These are phyloP conservation scores for Amblyraja radiata DNA, from an alignment of 2,797 vertebrate species.

Conservation along the genomic window DNA sequence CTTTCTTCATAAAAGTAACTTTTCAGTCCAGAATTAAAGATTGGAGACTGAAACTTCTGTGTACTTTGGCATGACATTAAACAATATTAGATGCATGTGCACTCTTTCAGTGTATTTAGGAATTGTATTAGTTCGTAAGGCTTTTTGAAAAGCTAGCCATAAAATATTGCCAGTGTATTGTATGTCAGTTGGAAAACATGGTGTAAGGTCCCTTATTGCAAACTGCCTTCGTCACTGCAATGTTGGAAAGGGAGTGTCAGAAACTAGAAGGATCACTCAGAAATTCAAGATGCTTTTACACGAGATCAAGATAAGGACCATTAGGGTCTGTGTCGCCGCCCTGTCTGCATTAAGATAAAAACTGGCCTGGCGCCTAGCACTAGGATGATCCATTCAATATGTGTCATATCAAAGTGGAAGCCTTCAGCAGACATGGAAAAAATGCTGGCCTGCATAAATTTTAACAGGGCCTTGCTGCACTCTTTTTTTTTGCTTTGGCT, in stretches of 20 bases:
- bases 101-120: background rate
- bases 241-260: conserved; percentile 55
- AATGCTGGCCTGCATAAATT: conserved; percentile 60
- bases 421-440: conserved; percentile 53
- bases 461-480: conserved; percentile 40
- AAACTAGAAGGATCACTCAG: conserved; percentile 72
- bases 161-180: background rate
- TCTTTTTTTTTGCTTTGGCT: conserved; percentile 35
- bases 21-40: background rate
- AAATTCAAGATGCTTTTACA: conserved; percentile 86
- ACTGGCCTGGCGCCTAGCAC: conserved; percentile 66
- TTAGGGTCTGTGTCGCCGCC: conserved; percentile 74
- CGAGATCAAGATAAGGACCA: conserved; percentile 83
- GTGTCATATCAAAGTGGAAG: conserved; percentile 75
- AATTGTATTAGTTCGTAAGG: background rate
- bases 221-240: conserved; percentile 8
- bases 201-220: conserved; percentile 27
- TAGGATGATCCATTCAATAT: conserved; percentile 59
- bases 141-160: background rate
- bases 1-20: background rate
- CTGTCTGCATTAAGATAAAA: conserved; percentile 78
- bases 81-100: background rate
- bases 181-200: background rate
- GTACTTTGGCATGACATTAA: background rate
- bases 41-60: background rate